Evolutionary conservation across 2,888 invertebrate genomes (phyloP).

Genomic region (Melipona bicolor): DNA sequence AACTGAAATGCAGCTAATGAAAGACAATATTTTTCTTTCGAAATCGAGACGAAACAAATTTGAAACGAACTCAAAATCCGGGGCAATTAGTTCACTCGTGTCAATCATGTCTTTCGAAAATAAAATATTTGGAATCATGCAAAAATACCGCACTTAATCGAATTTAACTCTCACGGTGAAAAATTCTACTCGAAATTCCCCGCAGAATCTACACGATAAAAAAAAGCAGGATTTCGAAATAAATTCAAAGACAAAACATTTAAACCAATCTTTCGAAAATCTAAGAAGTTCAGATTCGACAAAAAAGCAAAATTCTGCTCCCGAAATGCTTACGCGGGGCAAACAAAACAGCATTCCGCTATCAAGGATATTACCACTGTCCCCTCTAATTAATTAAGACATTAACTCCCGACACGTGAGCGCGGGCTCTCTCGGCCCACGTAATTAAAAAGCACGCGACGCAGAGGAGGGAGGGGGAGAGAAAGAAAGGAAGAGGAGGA

Average conservation of each 20-base stretch:
- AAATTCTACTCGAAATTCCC: too few species aligned
- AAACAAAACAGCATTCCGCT: not conserved
- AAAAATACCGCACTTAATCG: too few species aligned
- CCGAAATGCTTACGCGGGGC: not conserved
- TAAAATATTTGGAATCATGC: too few species aligned
- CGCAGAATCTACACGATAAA: too few species aligned
- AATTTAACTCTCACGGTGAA: too few species aligned
- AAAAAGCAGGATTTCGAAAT: too few species aligned
- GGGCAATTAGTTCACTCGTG: too few species aligned
- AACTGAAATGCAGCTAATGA: not conserved
- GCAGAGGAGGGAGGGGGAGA: not conserved
- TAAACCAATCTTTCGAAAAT: not conserved
- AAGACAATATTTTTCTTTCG: too few species aligned
- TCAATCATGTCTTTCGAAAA: too few species aligned
- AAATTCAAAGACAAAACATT: not conserved
- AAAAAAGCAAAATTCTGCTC: not conserved
- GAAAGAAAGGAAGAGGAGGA: not conserved
- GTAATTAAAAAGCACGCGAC: slow-evolving; percentile 26
- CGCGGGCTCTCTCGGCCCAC: slow-evolving; percentile 3
- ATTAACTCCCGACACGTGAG: slow-evolving; percentile 14
- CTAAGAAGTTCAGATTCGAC: not conserved
- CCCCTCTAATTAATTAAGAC: slow-evolving; percentile 33
- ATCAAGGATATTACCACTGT: slow-evolving; percentile 15
- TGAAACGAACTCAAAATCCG: too few species aligned
- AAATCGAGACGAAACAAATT: too few species aligned